A percentile compares a stretch with the other conserved stretches of the same genome.
Evolutionary conservation across 92 coral and sea anemone species (phyloP).

Genomic region (Palythoa grandiflora): DNA sequence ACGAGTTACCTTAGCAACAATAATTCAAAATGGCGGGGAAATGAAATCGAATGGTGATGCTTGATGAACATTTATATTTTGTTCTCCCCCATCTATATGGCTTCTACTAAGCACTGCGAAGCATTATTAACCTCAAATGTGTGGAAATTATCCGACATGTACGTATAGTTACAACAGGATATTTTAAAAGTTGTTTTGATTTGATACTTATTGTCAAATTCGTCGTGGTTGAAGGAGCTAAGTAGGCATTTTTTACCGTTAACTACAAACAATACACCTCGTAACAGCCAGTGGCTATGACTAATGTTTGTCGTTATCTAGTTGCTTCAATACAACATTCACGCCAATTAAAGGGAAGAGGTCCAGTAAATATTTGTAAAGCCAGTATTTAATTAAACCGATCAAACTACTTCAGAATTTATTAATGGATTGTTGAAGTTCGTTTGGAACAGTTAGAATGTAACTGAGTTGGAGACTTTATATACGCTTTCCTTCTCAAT

Average conservation of each 20-base stretch:
- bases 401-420: background rate
- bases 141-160: too few relatives aligned
- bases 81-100: background rate
- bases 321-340: background rate
- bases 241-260: background rate
- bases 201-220: too few relatives aligned
- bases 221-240: background rate
- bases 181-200: too few relatives aligned
- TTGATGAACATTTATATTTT: background rate
- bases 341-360: background rate
- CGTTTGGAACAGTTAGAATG: background rate
- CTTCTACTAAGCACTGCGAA: background rate
- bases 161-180: too few relatives aligned
- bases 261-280: background rate
- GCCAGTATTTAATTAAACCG: background rate
- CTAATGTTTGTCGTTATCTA: background rate
- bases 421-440: background rate
- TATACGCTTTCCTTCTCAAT: background rate
- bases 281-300: background rate
- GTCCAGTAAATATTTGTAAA: constrained; percentile 19
- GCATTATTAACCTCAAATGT: too few relatives aligned
- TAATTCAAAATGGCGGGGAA: constrained; percentile 42
- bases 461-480: background rate
- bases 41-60: background rate
- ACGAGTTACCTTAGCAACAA: constrained; percentile 29